Percentiles rank a stretch among this genome's conserved stretches.
phyloP scores from a whole-genome alignment of 2,797 vertebrate species.

The Periophthalmus magnuspinnatus region DNA sequence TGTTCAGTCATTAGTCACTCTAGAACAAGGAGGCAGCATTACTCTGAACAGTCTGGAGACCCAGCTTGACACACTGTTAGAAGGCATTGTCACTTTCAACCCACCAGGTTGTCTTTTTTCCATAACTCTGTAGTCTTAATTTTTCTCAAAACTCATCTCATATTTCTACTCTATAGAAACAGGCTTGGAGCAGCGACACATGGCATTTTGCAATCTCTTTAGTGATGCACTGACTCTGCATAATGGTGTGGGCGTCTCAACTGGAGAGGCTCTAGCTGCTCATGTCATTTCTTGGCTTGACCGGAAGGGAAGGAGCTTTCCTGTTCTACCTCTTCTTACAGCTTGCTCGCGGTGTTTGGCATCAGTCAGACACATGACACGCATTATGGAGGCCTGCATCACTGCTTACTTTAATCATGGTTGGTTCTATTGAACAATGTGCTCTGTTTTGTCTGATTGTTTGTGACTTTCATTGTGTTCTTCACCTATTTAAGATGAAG shows the following conservation, averaged over 20 bases:
- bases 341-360: conserved; percentile 91
- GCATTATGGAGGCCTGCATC: conserved; percentile 92
- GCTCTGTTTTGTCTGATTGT: neutral
- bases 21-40: conserved; percentile 90
- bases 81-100: conserved; percentile 87
- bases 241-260: conserved; percentile 85
- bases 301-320: conserved; percentile 79
- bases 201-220: conserved; percentile 91
- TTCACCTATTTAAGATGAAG: conserved; percentile 52
- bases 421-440: conserved; percentile 40
- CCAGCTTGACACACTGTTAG: conserved; percentile 88
- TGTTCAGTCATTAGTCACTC: conserved; percentile 86
- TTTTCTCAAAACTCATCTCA: neutral
- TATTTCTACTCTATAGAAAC: conserved; percentile 72
- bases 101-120: conserved; percentile 81
- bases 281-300: conserved; percentile 86
- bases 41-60: conserved; percentile 81
- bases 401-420: conserved; percentile 87
- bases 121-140: neutral
- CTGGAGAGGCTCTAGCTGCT: conserved; percentile 85
- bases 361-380: conserved; percentile 94
- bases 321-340: conserved; percentile 90
- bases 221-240: conserved; percentile 86
- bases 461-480: neutral
- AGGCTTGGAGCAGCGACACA: conserved; percentile 86